phyloP scores from a whole-genome alignment of 2,888 invertebrate genomes.

The Nomada fabriciana region DNA sequence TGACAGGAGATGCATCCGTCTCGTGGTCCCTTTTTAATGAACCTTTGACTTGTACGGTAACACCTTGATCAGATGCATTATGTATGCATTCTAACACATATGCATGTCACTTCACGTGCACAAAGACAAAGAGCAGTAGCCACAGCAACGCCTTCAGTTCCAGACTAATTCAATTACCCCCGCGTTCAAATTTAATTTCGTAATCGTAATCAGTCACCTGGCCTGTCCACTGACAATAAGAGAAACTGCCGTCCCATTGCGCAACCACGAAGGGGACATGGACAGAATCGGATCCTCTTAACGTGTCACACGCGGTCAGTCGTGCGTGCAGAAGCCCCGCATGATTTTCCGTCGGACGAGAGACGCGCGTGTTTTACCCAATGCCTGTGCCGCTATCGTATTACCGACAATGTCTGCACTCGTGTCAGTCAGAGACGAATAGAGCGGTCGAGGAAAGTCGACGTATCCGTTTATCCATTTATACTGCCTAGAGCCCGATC shows the following conservation, averaged over 20 bases:
- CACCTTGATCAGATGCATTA: not conserved
- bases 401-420: constrained; percentile 63
- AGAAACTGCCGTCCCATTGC: not conserved
- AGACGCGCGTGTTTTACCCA: constrained; percentile 21
- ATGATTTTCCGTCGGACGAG: constrained; percentile 56
- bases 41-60: too few relatives aligned
- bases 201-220: not conserved
- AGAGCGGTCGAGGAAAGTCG: constrained; percentile 39
- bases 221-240: not conserved
- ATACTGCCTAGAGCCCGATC: constrained; percentile 33
- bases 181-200: constrained; percentile 16
- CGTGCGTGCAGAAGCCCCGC: constrained; percentile 67
- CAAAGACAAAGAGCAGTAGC: not conserved
- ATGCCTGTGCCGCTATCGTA: constrained; percentile 62
- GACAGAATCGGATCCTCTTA: constrained; percentile 66
- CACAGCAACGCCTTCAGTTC: not conserved
- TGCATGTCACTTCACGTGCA: too few relatives aligned
- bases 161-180: constrained; percentile 11
- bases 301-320: constrained; percentile 56
- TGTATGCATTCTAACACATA: too few relatives aligned
- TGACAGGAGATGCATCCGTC: not conserved
- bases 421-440: constrained; percentile 31
- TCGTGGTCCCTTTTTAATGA: too few relatives aligned
- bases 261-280: not conserved
- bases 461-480: constrained; percentile 60